Evolutionary conservation across 1,140 invertebrate genomes (phyloP).

Genomic region (Vollenhovia emeryi): DNA sequence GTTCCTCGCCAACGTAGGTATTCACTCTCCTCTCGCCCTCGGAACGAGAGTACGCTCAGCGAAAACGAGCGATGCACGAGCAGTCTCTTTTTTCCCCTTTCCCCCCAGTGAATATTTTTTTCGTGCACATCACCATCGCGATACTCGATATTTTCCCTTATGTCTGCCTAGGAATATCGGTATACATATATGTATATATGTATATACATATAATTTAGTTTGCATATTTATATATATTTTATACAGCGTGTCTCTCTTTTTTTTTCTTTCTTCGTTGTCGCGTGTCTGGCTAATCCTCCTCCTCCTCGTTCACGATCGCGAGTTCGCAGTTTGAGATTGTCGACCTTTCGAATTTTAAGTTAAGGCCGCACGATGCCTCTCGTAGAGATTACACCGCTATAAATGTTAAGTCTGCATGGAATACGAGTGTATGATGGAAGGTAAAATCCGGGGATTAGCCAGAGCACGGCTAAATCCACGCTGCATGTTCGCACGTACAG

Average conservation of each 20-base stretch:
- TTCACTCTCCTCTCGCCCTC: slow-evolving; percentile 44
- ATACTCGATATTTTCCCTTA: slow-evolving; percentile 23
- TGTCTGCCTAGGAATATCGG: slow-evolving; percentile 55
- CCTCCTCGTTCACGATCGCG: not conserved
- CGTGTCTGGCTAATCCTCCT: slow-evolving; percentile 64
- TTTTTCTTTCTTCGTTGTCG: not conserved
- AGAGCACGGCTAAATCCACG: slow-evolving; percentile 50
- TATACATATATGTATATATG: slow-evolving; percentile 17
- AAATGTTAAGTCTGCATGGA: slow-evolving; percentile 17
- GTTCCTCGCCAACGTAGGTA: slow-evolving; percentile 77
- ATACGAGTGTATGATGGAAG: slow-evolving; percentile 19
- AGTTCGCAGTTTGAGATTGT: not conserved
- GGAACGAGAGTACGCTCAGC: not conserved
- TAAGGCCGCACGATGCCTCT: not conserved
- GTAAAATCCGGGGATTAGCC: slow-evolving; percentile 46
- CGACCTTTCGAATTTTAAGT: not conserved
- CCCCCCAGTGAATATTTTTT: slow-evolving; percentile 42
- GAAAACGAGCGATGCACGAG: slow-evolving; percentile 60
- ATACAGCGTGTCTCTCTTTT: not conserved
- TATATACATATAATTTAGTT: slow-evolving; percentile 29
- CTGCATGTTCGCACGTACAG: slow-evolving; percentile 48
- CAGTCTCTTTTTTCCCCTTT: slow-evolving; percentile 9
- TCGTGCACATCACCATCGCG: slow-evolving; percentile 27
- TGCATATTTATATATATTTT: not conserved
- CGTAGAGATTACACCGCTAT: not conserved